Percentiles rank a stretch among this genome's conserved stretches.
These are phyloP conservation scores for Agapornis roseicollis DNA, from an alignment of 2,113 vertebrate genomes.

Conservation along the genomic window DNA sequence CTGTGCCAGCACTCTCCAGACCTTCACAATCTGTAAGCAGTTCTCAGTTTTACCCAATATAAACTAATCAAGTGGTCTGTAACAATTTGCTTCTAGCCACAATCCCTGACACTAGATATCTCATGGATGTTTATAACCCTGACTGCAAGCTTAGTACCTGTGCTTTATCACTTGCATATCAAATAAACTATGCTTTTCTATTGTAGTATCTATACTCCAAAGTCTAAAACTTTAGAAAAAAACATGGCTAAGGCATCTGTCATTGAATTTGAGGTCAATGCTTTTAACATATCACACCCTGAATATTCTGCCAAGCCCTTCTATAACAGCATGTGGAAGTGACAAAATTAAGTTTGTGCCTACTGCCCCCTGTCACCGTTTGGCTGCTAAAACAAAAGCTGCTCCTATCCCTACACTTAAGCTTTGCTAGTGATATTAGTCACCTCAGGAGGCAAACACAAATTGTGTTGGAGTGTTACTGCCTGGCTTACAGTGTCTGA, in stretches of 20 bases:
- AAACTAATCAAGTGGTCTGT: neutral
- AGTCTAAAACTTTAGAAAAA: neutral
- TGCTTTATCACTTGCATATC: neutral
- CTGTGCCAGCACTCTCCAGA: neutral
- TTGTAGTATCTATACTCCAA: neutral
- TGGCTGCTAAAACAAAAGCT: slow-evolving; percentile 13
- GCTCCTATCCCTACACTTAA: neutral
- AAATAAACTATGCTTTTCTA: neutral
- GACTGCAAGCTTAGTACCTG: neutral
- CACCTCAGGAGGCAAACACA: neutral
- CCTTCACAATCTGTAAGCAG: neutral
- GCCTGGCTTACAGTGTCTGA: neutral
- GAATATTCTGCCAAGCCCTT: neutral
- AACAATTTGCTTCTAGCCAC: neutral
- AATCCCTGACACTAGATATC: neutral
- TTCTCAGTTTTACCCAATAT: neutral
- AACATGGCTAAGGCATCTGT: neutral
- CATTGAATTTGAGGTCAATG: neutral
- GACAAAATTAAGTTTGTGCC: neutral
- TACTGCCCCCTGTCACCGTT: neutral
- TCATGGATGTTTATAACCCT: neutral
- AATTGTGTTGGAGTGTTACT: neutral
- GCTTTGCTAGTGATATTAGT: neutral
- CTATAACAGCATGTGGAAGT: neutral
- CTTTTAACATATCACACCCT: neutral